Evolutionary conservation across 2,113 vertebrate genomes (phyloP).

Genomic region (Charina bottae): DNA sequence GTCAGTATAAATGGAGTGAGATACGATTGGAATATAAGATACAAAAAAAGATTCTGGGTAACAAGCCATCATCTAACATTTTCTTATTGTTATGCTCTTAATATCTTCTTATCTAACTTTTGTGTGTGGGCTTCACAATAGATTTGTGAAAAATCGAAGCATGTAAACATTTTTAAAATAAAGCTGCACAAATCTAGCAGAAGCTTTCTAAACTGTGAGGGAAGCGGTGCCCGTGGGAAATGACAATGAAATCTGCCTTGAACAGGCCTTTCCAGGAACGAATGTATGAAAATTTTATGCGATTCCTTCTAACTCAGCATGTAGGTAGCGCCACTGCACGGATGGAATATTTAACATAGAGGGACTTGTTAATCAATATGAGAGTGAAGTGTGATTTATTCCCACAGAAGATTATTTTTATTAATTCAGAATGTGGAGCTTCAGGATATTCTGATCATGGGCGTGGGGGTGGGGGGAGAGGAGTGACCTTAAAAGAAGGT

Average conservation of each 20-base stretch:
- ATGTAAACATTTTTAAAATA: conserved; percentile 16
- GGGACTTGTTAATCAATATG: conserved; percentile 65
- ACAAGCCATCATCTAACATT: background rate
- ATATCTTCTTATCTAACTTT: background rate
- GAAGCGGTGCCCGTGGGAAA: conserved; percentile 31
- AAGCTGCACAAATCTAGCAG: conserved; percentile 24
- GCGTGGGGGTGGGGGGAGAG: conserved; percentile 29
- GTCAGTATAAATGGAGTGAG: background rate
- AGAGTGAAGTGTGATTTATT: conserved; percentile 63
- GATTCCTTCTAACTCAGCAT: conserved; percentile 20
- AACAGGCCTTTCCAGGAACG: conserved; percentile 25
- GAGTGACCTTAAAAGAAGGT: conserved; percentile 45
- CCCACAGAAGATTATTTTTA: conserved; percentile 51
- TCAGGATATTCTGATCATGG: conserved; percentile 48
- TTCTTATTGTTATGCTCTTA: background rate
- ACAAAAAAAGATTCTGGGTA: background rate
- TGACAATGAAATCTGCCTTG: conserved; percentile 37
- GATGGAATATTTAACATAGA: conserved; percentile 59
- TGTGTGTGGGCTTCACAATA: background rate
- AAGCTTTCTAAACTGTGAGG: background rate
- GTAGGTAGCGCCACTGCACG: conserved; percentile 41
- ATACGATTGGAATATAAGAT: background rate
- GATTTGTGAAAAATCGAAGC: background rate
- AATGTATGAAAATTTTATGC: conserved; percentile 62
- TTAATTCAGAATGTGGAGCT: conserved; percentile 63